Conservation (phyloP, 2,797 vertebrate species). For the Anolis apletophallus region DNA sequence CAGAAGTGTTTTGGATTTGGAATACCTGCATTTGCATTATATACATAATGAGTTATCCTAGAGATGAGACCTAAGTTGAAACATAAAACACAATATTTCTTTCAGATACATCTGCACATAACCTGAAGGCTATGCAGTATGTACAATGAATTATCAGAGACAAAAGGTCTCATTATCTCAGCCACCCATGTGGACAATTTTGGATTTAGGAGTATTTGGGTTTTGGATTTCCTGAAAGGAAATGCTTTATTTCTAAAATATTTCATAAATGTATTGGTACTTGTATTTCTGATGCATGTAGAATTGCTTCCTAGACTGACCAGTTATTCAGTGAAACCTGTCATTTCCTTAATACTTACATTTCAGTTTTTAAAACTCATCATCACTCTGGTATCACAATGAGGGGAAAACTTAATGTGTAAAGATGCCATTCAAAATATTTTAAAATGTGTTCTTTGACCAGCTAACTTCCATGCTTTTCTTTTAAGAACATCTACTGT, state of each 20-base stretch:
- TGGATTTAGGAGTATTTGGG: no score
- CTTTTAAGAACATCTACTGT: not conserved
- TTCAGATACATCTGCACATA: no score
- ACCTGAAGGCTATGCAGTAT: no score
- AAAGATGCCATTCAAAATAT: not conserved
- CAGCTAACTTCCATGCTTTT: not conserved
- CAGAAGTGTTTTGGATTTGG: no score
- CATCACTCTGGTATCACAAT: not conserved
- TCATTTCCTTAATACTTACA: not conserved
- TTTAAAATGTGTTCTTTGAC: not conserved
- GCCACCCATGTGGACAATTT: no score
- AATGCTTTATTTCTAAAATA: not conserved
- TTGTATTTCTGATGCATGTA: not conserved
- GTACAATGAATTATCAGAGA: no score
- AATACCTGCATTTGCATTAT: no score
- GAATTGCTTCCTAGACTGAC: not conserved
- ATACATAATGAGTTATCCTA: no score
- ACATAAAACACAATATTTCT: no score
- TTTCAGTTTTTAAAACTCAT: not conserved
- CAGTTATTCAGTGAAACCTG: not conserved
- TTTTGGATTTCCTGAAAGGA: no score
- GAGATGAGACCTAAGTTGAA: no score
- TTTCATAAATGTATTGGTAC: not conserved
- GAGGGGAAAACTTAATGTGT: not conserved
- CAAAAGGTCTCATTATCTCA: no score